Conservation (phyloP, 2,797 vertebrate species). For the Phrynocephalus forsythii region DNA sequence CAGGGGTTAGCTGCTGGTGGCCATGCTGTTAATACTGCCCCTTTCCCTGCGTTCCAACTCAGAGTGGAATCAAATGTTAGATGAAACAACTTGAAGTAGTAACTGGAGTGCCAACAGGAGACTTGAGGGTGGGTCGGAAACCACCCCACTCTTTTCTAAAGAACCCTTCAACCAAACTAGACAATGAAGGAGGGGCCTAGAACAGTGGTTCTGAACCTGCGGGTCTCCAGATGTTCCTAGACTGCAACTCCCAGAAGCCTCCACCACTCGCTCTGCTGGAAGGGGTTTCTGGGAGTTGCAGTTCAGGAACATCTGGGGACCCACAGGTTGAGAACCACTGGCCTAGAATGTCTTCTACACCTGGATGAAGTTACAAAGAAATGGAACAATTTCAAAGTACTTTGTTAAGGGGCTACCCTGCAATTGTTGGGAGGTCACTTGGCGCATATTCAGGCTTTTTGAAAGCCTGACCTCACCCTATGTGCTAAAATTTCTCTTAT, state of each 20-base stretch:
- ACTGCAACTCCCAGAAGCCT: not conserved
- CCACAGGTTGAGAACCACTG: no score
- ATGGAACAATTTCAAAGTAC: not conserved
- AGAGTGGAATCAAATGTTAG: not conserved
- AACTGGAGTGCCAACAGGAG: not conserved
- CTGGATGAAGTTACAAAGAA: not conserved
- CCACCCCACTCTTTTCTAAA: not conserved
- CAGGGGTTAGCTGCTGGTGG: not conserved
- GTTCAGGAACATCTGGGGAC: no score
- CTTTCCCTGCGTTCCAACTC: no score
- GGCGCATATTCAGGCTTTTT: not conserved
- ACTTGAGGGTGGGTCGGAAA: not conserved
- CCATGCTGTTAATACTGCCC: not conserved
- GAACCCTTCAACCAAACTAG: not conserved
- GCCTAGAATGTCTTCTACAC: not conserved
- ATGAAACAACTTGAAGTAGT: not conserved
- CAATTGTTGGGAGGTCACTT: not conserved
- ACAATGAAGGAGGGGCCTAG: not conserved
- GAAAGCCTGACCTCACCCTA: not conserved
- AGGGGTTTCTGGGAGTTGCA: not conserved
- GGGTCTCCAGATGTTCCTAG: no score
- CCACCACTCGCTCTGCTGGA: not conserved
- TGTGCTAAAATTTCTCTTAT: not conserved
- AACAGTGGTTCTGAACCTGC: no score
- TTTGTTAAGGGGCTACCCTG: not conserved